Conservation (phyloP, 2,888 invertebrate species). For the Leptinotarsa juncta region DNA sequence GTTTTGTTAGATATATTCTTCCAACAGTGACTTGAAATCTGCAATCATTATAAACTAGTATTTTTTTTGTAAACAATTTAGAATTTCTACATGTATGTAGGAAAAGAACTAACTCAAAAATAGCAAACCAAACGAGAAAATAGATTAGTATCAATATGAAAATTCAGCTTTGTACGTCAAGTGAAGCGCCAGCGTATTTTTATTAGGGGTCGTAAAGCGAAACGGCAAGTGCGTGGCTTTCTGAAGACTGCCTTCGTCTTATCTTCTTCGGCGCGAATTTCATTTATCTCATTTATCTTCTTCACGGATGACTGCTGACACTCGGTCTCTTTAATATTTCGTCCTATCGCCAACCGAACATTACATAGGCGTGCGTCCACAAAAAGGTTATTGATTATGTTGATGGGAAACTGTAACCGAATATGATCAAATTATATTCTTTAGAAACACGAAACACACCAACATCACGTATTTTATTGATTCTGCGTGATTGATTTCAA, state of each 20-base stretch:
- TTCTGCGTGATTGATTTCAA: too few species aligned
- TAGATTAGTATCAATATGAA: slow-evolving; percentile 12
- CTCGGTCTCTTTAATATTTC: slow-evolving; percentile 52
- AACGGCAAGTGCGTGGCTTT: slow-evolving; percentile 32
- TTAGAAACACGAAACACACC: too few species aligned
- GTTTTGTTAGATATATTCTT: too few species aligned
- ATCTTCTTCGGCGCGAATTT: slow-evolving; percentile 48
- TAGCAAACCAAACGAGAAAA: slow-evolving; percentile 1
- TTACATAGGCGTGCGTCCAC: slow-evolving; percentile 22
- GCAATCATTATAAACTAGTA: too few species aligned
- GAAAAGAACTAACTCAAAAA: background rate
- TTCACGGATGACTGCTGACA: slow-evolving; percentile 64
- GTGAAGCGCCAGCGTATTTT: slow-evolving; percentile 13
- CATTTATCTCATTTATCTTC: slow-evolving; percentile 66
- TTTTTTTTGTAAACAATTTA: too few species aligned
- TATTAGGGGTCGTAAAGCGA: slow-evolving; percentile 23
- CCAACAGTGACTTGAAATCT: too few species aligned
- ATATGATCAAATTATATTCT: background rate
- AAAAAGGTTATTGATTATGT: slow-evolving; percentile 13
- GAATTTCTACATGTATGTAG: too few species aligned
- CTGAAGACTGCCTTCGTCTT: slow-evolving; percentile 31
- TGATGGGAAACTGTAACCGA: background rate
- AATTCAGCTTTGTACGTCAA: background rate
- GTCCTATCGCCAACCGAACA: slow-evolving; percentile 35
- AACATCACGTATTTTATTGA: too few species aligned